Percentiles rank a stretch among this genome's conserved stretches.
phyloP scores from a whole-genome alignment of 2,797 vertebrate genomes.

The Lepilemur ruficaudatus region DNA sequence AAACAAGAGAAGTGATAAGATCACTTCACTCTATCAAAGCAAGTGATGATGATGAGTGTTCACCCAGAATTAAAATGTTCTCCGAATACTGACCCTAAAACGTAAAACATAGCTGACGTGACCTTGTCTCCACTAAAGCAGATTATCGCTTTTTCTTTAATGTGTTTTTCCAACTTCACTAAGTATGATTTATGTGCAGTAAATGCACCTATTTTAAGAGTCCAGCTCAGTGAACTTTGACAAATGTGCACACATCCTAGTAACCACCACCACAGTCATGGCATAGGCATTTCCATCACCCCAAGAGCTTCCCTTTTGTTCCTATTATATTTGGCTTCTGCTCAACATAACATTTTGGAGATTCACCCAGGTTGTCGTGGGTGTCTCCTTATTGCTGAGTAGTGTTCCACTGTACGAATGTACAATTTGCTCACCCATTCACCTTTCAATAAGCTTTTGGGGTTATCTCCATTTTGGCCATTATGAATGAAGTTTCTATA shows the following conservation, averaged over 20 bases:
- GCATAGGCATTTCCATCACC: neutral
- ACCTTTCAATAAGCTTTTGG: neutral
- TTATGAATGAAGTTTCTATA: neutral
- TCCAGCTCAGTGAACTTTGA: neutral
- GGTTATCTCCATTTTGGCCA: neutral
- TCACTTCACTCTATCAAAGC: neutral
- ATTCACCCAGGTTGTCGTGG: neutral
- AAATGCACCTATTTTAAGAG: neutral
- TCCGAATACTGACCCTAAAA: neutral
- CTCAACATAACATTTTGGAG: neutral
- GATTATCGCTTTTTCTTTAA: neutral
- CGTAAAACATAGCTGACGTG: neutral
- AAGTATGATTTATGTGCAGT: neutral
- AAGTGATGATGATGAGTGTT: neutral
- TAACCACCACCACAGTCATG: neutral
- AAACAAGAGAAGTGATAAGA: neutral
- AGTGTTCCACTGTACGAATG: neutral
- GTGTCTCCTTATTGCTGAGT: neutral
- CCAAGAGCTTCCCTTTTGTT: neutral
- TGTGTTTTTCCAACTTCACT: neutral
- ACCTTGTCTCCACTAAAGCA: neutral
- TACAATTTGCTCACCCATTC: neutral
- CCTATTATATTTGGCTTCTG: neutral
- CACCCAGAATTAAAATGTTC: neutral
- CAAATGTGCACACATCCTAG: neutral